Percentiles rank a stretch among this genome's conserved stretches.
Evolutionary conservation across 2,797 vertebrate species (phyloP).

Genomic region (Antrozous pallidus): DNA sequence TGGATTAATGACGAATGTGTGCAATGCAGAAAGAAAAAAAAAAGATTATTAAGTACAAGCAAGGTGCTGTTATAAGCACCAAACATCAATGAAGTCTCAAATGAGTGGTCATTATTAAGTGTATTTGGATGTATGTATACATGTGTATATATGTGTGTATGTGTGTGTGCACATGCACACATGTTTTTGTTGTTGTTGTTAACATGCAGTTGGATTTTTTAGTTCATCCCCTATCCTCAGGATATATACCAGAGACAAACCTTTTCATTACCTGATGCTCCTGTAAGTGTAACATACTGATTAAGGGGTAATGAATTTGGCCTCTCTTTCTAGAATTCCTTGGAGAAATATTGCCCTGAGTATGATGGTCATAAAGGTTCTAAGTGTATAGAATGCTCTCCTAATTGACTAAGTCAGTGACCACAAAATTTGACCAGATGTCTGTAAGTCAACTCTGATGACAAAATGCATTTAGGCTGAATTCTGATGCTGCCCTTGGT

Average conservation of each 20-base stretch:
- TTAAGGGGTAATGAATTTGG: background rate
- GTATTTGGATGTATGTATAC: background rate
- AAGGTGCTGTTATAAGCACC: conserved; percentile 22
- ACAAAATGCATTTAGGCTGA: conserved; percentile 55
- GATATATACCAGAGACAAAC: background rate
- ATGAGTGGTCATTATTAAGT: background rate
- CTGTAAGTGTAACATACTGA: background rate
- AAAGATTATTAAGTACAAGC: background rate
- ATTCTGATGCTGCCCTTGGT: background rate
- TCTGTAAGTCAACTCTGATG: conserved; percentile 29
- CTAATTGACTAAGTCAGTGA: conserved; percentile 58
- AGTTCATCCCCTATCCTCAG: background rate
- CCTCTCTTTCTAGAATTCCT: background rate
- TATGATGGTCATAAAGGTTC: background rate
- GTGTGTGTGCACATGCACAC: background rate
- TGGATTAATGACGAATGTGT: background rate
- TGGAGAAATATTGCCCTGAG: background rate
- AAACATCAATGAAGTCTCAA: background rate
- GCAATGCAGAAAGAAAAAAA: background rate
- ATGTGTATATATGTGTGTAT: background rate
- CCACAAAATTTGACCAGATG: conserved; percentile 59
- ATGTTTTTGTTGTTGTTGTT: background rate
- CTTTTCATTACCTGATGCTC: background rate
- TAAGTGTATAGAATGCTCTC: background rate
- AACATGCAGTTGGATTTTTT: background rate